These are phyloP conservation scores for Anarhynchus alexandrinus DNA, from an alignment of 2,113 vertebrate species.

Conservation along the genomic window DNA sequence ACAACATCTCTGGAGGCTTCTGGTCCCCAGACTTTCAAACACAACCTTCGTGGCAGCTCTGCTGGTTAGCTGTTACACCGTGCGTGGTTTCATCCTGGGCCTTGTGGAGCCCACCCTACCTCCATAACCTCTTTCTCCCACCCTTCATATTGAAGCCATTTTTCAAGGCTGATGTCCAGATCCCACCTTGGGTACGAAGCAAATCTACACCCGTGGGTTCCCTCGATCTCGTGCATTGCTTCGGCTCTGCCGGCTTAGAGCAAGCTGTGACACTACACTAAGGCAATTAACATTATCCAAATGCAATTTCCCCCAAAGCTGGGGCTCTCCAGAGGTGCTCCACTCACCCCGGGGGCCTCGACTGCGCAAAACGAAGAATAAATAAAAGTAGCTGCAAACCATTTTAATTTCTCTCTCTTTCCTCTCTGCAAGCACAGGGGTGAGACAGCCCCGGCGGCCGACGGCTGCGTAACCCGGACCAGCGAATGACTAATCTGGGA, in stretches of 20 bases:
- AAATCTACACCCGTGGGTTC: accelerated
- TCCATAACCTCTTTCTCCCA: neutral
- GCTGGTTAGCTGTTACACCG: accelerated
- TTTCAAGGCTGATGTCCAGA: neutral
- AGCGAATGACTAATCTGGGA: neutral
- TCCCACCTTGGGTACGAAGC: neutral
- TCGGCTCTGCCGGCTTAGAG: neutral
- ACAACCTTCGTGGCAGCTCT: neutral
- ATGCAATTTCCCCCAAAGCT: neutral
- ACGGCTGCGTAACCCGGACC: accelerated
- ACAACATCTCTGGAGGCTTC: neutral
- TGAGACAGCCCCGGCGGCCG: accelerated
- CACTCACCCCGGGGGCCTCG: accelerated
- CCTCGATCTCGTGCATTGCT: neutral
- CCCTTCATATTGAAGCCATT: neutral
- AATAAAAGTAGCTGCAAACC: neutral
- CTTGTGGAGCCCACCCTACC: neutral
- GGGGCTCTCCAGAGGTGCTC: neutral
- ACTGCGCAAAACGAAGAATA: accelerated
- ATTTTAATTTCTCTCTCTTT: neutral
- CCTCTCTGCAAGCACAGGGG: neutral
- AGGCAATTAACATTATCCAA: neutral
- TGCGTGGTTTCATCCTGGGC: neutral
- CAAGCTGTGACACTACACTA: neutral
- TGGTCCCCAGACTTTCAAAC: neutral